Conservation (phyloP, 2,113 vertebrate species). For the Gymnorhina tibicen region DNA sequence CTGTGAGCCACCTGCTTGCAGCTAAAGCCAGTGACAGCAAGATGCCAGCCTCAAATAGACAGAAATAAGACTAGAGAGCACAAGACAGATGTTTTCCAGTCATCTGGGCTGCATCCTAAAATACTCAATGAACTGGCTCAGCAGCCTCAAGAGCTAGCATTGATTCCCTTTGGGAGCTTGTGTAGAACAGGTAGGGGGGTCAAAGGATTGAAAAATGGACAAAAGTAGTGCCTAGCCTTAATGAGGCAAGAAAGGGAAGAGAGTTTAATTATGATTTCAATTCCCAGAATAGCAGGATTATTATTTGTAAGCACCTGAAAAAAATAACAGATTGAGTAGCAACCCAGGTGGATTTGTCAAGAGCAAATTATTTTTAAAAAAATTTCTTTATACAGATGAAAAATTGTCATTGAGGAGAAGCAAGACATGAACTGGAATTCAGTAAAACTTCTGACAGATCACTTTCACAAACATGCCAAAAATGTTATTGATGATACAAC, state of each 20-base stretch:
- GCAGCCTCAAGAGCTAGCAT: neutral
- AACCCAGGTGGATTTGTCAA: neutral
- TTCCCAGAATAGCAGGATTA: neutral
- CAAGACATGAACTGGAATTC: neutral
- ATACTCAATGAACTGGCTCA: neutral
- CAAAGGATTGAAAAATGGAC: neutral
- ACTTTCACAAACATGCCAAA: neutral
- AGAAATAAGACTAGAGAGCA: neutral
- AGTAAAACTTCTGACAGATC: neutral
- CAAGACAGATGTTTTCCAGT: neutral
- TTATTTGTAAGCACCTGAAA: neutral
- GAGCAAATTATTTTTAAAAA: neutral
- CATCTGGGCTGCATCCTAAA: neutral
- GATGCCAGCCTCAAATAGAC: neutral
- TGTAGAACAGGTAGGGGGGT: neutral
- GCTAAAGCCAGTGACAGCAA: slow-evolving; percentile 7
- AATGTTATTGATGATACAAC: neutral
- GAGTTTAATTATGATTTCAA: neutral
- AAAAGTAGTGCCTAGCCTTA: neutral
- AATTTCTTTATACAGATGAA: neutral
- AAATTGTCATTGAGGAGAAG: neutral
- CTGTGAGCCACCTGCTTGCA: neutral
- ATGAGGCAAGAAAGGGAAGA: neutral
- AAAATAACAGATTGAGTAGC: neutral
- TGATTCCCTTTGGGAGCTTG: neutral